Conservation (phyloP, 2,113 vertebrate genomes). For the Murina feae region DNA sequence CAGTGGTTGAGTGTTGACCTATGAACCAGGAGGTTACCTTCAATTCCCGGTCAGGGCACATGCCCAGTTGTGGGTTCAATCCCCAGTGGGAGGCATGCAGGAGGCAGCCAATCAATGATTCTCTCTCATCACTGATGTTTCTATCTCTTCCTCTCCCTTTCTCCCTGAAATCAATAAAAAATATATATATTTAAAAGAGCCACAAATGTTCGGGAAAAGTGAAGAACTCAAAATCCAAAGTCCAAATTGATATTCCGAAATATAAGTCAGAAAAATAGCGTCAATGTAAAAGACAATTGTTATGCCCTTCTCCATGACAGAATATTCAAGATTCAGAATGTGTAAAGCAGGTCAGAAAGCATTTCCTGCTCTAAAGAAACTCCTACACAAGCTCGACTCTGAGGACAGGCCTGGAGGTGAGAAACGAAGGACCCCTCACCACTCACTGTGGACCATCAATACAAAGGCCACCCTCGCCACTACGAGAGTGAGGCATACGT, state of each 20-base stretch:
- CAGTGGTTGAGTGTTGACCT: too few relatives aligned
- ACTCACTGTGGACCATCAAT: too few relatives aligned
- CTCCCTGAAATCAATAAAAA: too few relatives aligned
- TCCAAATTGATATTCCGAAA: not conserved
- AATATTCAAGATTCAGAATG: not conserved
- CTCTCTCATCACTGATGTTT: too few relatives aligned
- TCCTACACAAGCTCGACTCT: not conserved
- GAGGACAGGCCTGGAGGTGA: not conserved
- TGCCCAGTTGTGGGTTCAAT: too few relatives aligned
- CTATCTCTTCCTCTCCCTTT: too few relatives aligned
- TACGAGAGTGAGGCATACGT: rapidly evolving
- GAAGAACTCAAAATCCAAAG: not conserved
- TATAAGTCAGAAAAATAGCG: not conserved
- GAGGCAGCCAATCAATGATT: too few relatives aligned
- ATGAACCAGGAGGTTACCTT: too few relatives aligned
- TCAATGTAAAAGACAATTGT: not conserved
- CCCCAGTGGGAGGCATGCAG: too few relatives aligned
- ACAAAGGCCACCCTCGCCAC: not conserved
- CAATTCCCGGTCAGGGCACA: too few relatives aligned
- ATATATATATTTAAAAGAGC: not conserved
- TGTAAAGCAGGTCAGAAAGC: not conserved
- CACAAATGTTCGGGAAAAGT: not conserved
- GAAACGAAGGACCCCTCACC: not conserved
- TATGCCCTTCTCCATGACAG: not conserved
- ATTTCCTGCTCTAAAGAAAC: not conserved